Evolutionary conservation across 2,113 vertebrate species (phyloP), one percentile per base, ranked within the genome.

Genomic region (Phalacrocorax carbo): DNA sequence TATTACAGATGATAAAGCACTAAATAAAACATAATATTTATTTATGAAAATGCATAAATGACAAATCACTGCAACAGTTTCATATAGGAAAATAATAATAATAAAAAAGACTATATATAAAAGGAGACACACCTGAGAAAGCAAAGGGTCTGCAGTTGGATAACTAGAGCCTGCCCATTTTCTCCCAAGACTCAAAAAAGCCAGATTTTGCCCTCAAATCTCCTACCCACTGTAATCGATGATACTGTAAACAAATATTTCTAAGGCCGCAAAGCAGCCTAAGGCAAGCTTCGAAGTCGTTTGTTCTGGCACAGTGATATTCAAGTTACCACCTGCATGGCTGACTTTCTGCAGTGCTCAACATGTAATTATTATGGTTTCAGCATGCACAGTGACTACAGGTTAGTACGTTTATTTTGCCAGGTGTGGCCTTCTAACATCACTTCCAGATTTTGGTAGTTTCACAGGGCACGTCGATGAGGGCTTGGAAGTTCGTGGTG

Each of bases 21-120:
- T 97, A 97, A 96, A 92, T 97, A 86, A 98, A 96, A 58, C 90
- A 61, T 98, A 97, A 38, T 98, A 97, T 98, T 98, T 98, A 98
- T 98, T 98, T 98, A 97, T 98, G 94, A 92, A 97, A 94, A 89
- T 64, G n/a, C 93, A 94, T 95, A 96, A 88, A 86, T 79, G 92
- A 96, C 92, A 80, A 96, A 61, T 97, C 80, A 73, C 80, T 92
- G 77, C 62, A 71, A 77, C 1, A 25, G 90, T 94, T 90, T 91
- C 90, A 14, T 90, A 57, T 75, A 84, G 85, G 46, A 85, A 88
- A 46, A 46, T 38, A 38, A 38, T 38, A 38, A 38, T 38, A 38
- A 38, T 38, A 46, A 46, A 85, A 29, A 83, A n/a, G 34, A 69
- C 76, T 73, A 42, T 73, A 61, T 44, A 44, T 86, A 7, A 65